Evolutionary conservation across 2,888 invertebrate species (phyloP), one percentile per base, ranked within the genome.

Genomic region (Coelinius sp.): DNA sequence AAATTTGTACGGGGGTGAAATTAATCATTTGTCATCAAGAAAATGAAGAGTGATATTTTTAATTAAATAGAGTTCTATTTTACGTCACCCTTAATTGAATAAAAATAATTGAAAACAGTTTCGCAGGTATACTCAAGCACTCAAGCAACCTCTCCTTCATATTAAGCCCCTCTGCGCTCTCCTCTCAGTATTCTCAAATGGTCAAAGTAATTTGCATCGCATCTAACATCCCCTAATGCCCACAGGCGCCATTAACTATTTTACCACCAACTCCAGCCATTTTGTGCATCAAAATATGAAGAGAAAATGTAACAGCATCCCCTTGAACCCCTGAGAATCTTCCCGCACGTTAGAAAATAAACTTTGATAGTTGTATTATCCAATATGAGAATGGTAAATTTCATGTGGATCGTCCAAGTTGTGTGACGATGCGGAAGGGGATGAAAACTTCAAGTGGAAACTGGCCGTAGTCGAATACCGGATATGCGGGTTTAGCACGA

Each of bases 401-500:
- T 49, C 17, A 14, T 17, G 3, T 2, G 20, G 20, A 49, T 49
- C 46, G 20, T 14, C 14, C 20, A 49, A 49, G 5, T 49, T 49
- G 17, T 6, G 10, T 41, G 41, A n/a, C 41, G 41, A 52, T 2
- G 24, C 3, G 52, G 10, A 24, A 14, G 8, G 59, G 35, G 24
- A n/a, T 27, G 25, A 24, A 35, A 31, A 59, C 59, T 59, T 59
- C 31, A 63, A 63, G 22, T 22, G 38, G 41, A 38, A 41, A 44
- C 24, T 24, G n/a, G n/a, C 20, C 63, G 10, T 41, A 44, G 12
- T 62, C 5, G 25, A 24, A 56, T 22, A 24, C 62, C 52, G 68
- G 68, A 31, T 20, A 66, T 46, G 41, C 64, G 59, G 64, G 31
- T 24, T 69, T 46, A 70, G 66, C 12, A 31, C 44, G 68, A 73